Evolutionary conservation across 2,888 invertebrate species (phyloP).

Genomic region (Ochlodes sylvanus): DNA sequence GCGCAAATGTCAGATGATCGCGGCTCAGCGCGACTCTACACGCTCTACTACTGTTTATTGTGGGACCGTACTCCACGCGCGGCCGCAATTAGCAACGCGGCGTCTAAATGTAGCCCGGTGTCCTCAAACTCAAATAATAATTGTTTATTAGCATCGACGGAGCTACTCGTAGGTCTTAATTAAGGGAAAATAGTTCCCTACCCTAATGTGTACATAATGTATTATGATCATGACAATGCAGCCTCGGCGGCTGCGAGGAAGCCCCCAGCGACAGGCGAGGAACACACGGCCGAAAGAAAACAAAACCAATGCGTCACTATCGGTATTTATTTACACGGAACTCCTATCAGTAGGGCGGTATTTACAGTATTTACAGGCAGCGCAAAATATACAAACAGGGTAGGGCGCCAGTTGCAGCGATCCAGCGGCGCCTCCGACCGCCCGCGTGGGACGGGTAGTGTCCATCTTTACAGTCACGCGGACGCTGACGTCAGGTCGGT

Average conservation of each 20-base stretch:
- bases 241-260: no score
- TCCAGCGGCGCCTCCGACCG: no score
- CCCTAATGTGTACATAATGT: no score
- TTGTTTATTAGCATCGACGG: neutral
- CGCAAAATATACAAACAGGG: constrained; percentile 36
- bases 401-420: no score
- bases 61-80: neutral
- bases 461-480: no score
- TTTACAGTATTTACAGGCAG: constrained; percentile 44
- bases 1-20: constrained; percentile 16
- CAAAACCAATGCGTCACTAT: constrained; percentile 26
- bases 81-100: constrained; percentile 6
- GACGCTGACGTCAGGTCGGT: no score
- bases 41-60: constrained; percentile 18
- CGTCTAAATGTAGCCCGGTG: neutral
- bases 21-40: neutral
- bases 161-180: no score
- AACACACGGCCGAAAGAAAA: constrained; percentile 18
- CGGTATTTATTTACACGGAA: constrained; percentile 42
- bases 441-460: no score
- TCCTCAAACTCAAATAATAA: neutral
- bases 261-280: no score
- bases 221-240: no score
- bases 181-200: no score
- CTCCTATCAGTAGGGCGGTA: constrained; percentile 41